Evolutionary conservation across 2,888 invertebrate genomes (phyloP), one percentile per base, ranked within the genome.

Genomic region (Aspidiotus rigidus): DNA sequence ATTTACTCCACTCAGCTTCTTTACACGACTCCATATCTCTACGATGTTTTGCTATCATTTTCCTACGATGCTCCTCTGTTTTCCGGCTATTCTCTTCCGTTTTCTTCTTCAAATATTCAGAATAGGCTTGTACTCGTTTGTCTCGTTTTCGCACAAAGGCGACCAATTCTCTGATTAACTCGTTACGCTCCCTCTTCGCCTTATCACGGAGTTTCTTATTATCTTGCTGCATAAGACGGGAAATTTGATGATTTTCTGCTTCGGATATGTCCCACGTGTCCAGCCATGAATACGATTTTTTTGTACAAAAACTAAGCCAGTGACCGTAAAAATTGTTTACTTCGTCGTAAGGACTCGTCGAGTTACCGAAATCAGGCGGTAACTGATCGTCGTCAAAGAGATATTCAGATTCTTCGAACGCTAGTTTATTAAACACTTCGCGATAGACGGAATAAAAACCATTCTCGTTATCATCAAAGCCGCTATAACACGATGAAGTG

Each of bases 141-240:
- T 99, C 99, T 74, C 95, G 84, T 79, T 96, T 94, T n/a, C 93
- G 85, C 0, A 98, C 90, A 80, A 93, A 99, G 62, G 88, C 87
- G 0, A 93, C 94, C 59, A 99, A 81, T 75, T 90, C 90, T 73
- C 97, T 82, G 9, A 99, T 87, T 81, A 96, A 93, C 75, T 98
- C 97, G 79, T 98, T 99, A 64, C 98, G 82, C 75, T 95, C 93
- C 75, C 89, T 90, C 72, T 86, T 88, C 0, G 95, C 97, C 75
- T 88, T 90, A 74, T 90, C 90, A 7, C 95, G 82, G 13, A 93
- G 82, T 78, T 97, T 98, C 76, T 93, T 94, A 78, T 98, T 97
- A 76, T 98, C 97, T 76, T 94, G 95, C 75, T 98, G 97, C 79
- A 95, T 89, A 70, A 89, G 79, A 73, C 94, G 86, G 7, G 90